Evolutionary conservation across 2,888 invertebrate genomes (phyloP), one percentile per base, ranked within the genome.

Genomic region (Autographa gamma): DNA sequence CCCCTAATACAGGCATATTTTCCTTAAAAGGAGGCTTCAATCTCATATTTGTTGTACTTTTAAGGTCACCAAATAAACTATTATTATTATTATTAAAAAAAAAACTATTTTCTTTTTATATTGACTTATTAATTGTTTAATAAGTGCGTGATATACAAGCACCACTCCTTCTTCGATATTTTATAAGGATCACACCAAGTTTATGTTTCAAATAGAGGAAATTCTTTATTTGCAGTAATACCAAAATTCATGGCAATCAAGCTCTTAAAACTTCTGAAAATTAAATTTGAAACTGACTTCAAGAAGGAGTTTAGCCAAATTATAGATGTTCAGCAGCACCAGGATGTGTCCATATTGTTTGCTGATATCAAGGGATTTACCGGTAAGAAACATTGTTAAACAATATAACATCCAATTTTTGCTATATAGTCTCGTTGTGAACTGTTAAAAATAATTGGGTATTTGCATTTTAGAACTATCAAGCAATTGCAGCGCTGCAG

Each of bases 331-430:
- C 98, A 99, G 92, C 97, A 98, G 73, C 99, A 99, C 92, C 98
- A 99, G 88, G 98, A 99, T 89, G 99, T 99, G 81, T 98, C 98
- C 93, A 99, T 99, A 89, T 96, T 99, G 13, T 99, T 98, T 91
- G 99, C 99, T 2, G 99, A 99, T 88, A 99, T 99, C 87, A 99
- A 99, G 94, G 99, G 99, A 67, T 98, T 98, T 89, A 98, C 98
- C 75, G 97, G 98, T 97, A 91, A 90, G 72, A 3, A 11, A 48
- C 6, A 48, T 48, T 48, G n/a, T n/a, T n/a, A 8, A 48, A n/a
- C 7, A n/a, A 25, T 25, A 25, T 25, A 25, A 25, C 3, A 25
- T 25, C 25, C 25, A 25, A 19, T n/a, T 9, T 7, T 18, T 54
- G 56, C 13, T 19, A 9, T 19, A 2, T 54, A 54, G 8, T 11